Conservation (phyloP, 2,888 invertebrate genomes). For the Reticulitermes lucifugus region DNA sequence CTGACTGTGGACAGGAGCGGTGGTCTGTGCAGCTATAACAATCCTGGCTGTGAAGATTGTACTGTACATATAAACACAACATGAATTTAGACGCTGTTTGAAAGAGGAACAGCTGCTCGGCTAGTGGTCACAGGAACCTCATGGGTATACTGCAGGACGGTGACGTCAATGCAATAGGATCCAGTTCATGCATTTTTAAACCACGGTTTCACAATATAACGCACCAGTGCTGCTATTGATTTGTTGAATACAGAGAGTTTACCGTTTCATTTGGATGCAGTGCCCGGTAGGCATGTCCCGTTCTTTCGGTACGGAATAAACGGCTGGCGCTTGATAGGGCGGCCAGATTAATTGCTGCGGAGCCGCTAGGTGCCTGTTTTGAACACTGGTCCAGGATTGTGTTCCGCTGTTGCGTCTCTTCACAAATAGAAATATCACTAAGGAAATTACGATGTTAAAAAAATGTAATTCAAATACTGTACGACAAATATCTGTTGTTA, state of each 20-base stretch:
- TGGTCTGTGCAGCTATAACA: too few relatives aligned
- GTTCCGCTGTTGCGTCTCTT: too few relatives aligned
- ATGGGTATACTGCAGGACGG: background rate
- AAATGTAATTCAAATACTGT: too few relatives aligned
- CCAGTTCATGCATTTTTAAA: constrained; percentile 42
- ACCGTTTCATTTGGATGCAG: constrained; percentile 24
- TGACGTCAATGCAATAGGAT: constrained; percentile 24
- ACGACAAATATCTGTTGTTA: too few relatives aligned
- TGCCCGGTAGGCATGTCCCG: background rate
- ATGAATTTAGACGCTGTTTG: too few relatives aligned
- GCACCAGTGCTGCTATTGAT: constrained; percentile 29
- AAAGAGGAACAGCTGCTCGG: background rate
- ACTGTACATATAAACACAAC: too few relatives aligned
- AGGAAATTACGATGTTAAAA: too few relatives aligned
- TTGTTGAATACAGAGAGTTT: constrained; percentile 8
- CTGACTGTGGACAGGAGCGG: too few relatives aligned
- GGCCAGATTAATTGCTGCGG: background rate
- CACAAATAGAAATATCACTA: too few relatives aligned
- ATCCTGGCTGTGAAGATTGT: too few relatives aligned
- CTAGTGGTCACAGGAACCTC: background rate
- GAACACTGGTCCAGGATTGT: too few relatives aligned
- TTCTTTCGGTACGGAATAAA: background rate
- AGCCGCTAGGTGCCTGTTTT: background rate
- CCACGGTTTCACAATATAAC: constrained; percentile 24
- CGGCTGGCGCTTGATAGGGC: background rate